Evolutionary conservation across 2,888 invertebrate genomes (phyloP), one percentile per base, ranked within the genome.

Genomic region (Stenurella melanura): DNA sequence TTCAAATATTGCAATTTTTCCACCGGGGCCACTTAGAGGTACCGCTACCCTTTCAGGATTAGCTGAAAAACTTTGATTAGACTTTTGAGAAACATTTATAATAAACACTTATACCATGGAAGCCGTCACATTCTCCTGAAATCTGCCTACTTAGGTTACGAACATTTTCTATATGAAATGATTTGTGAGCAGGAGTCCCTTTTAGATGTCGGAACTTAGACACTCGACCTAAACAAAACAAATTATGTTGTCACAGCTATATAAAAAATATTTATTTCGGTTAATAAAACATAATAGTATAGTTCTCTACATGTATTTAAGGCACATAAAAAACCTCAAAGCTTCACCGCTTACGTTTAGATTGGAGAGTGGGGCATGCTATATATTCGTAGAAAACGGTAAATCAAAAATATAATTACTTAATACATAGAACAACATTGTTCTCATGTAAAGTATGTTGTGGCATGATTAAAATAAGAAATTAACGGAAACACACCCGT

Each of bases 191-290:
- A 0, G 96, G 94, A 5, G 96, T 96, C 42, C 97, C 98, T 88
- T 97, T 97, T 85, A 98, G 89, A 87, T 98, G 97, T 0, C 97
- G 93, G 90, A 97, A 98, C 89, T 98, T 98, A 0, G 97, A 97
- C 54, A 96, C 96, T 85, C 95, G 93, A 68, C 94, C 94, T 94
- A 84, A 82, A 77, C 82, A 70, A 66, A 77, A 63, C 70, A 75
- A 18, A 74, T 64, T 21, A 72, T 26, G 12, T 26, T 57, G 9
- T 30, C n/a, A n/a, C n/a, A n/a, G n/a, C n/a, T n/a, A n/a, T n/a
- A n/a, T n/a, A n/a, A n/a, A n/a, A n/a, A n/a, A n/a, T n/a, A n/a
- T n/a, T n/a, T n/a, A n/a, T n/a, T n/a, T n/a, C n/a, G n/a, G n/a
- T n/a, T n/a, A n/a, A n/a, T n/a, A n/a, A n/a, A n/a, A n/a, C n/a